Evolutionary conservation across 2,797 vertebrate genomes (phyloP).

Genomic region (Triplophysa yarkandensis): DNA sequence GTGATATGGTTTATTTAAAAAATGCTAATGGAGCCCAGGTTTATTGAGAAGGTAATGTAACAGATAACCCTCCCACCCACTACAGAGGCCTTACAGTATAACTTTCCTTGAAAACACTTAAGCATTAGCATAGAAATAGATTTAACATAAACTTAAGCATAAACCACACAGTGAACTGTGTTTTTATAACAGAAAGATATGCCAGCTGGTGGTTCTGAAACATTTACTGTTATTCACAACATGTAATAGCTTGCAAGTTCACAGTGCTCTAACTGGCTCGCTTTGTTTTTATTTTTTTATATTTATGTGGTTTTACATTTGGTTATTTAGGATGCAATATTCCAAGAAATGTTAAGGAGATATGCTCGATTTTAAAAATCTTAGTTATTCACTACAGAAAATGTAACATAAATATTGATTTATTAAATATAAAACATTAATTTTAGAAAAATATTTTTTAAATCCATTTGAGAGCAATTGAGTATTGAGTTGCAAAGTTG

Average conservation of each 20-base stretch:
- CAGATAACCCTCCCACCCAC: background rate
- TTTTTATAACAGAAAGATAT: background rate
- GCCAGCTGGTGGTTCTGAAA: background rate
- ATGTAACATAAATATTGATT: background rate
- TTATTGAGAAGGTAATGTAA: background rate
- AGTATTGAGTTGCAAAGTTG: conserved; percentile 1
- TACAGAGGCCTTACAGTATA: background rate
- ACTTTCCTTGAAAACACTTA: background rate
- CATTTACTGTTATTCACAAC: background rate
- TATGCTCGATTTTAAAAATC: background rate
- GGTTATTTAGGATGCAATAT: background rate
- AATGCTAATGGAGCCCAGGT: background rate
- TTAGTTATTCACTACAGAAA: background rate
- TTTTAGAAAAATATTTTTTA: background rate
- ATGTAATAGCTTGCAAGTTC: background rate
- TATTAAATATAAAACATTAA: background rate
- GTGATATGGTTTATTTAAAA: background rate
- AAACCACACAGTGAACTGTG: background rate
- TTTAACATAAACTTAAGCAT: background rate
- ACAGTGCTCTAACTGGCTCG: background rate
- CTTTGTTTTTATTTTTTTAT: background rate
- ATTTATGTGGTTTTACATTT: background rate
- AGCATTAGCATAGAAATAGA: background rate
- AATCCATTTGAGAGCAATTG: background rate
- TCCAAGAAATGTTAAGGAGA: too few relatives aligned